Percentiles rank a stretch among this genome's conserved stretches.
phyloP scores from a whole-genome alignment of 2,888 invertebrate species.

The Drosophila percnosoma region DNA sequence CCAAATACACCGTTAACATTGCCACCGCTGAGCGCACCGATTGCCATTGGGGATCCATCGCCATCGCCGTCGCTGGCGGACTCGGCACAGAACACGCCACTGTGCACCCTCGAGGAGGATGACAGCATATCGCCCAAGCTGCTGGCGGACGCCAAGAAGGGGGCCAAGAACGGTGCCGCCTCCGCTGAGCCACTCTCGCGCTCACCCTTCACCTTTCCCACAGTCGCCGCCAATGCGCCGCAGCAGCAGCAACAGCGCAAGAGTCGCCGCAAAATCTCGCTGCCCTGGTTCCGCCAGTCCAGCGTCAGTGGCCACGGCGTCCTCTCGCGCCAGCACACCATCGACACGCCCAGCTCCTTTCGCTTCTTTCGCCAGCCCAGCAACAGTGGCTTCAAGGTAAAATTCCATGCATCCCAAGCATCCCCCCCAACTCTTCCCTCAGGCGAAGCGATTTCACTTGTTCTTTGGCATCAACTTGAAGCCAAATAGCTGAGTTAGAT shows the following conservation, averaged over 20 bases:
- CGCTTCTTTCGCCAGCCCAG: constrained; percentile 89
- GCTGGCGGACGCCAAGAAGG: constrained; percentile 36
- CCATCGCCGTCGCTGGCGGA: constrained; percentile 71
- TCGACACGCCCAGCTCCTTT: constrained; percentile 95
- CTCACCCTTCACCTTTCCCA: constrained; percentile 75
- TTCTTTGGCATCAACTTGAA: not conserved
- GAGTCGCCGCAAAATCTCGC: constrained; percentile 93
- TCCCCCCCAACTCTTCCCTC: not conserved
- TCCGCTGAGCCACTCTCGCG: constrained; percentile 36
- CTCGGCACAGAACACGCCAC: constrained; percentile 68
- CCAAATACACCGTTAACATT: constrained; percentile 64
- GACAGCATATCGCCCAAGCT: constrained; percentile 61
- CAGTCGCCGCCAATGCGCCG: constrained; percentile 29
- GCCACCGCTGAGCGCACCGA: constrained; percentile 64
- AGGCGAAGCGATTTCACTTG: not conserved
- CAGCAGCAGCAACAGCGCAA: constrained; percentile 87
- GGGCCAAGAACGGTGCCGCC: constrained; percentile 26
- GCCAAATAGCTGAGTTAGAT: not conserved
- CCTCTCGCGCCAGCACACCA: constrained; percentile 94
- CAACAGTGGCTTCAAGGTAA: constrained; percentile 85
- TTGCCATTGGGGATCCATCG: constrained; percentile 71
- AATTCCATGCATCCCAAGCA: not conserved
- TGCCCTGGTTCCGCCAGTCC: constrained; percentile 95
- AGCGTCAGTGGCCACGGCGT: constrained; percentile 89
- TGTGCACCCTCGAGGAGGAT: constrained; percentile 69